Conservation (phyloP, 2,888 invertebrate genomes). For the Ryuthela nishihirai region DNA sequence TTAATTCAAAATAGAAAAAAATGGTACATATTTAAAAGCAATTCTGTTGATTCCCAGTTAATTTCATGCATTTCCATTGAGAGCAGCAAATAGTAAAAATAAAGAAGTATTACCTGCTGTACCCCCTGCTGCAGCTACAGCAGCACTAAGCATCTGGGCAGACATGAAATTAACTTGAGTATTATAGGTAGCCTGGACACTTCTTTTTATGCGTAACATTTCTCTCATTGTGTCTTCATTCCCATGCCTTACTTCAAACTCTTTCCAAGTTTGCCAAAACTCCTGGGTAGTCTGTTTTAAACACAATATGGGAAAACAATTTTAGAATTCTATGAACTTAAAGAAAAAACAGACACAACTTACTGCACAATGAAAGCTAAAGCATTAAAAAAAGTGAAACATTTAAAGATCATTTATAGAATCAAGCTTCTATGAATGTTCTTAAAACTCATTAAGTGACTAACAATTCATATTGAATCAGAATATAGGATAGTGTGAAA, state of each 20-base stretch:
- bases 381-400: too few species aligned
- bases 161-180: slow-evolving; percentile 89
- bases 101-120: slow-evolving; percentile 45
- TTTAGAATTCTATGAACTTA: too few species aligned
- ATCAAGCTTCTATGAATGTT: too few species aligned
- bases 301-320: too few species aligned
- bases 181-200: slow-evolving; percentile 88
- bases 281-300: slow-evolving; percentile 68
- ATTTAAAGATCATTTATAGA: too few species aligned
- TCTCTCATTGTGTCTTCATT: slow-evolving; percentile 99
- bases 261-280: slow-evolving; percentile 99
- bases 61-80: not conserved
- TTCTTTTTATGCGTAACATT: slow-evolving; percentile 95
- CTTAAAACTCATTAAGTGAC: too few species aligned
- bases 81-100: not conserved
- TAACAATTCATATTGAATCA: too few species aligned
- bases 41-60: slow-evolving; percentile 13
- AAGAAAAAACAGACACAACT: too few species aligned
- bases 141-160: slow-evolving; percentile 86
- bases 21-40: slow-evolving; percentile 4
- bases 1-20: not conserved
- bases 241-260: slow-evolving; percentile 97
- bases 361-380: too few species aligned
- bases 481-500: too few species aligned
- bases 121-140: slow-evolving; percentile 53